Evolutionary conservation across 1,140 invertebrate genomes (phyloP).

Genomic region (Pygmarrhopalites habei): DNA sequence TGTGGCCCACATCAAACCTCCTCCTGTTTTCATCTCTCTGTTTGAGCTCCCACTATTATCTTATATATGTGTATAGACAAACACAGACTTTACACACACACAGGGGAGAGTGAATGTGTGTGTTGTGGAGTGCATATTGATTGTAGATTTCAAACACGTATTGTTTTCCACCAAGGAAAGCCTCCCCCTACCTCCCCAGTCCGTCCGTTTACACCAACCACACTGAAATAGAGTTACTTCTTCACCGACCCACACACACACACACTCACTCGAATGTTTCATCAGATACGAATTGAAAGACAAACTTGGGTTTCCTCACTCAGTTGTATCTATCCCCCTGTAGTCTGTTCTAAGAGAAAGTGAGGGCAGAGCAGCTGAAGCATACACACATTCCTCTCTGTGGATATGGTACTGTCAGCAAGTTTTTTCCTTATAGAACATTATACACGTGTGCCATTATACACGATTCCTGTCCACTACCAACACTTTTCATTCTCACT

Average conservation of each 20-base stretch:
- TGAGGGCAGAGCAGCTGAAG: too few relatives aligned
- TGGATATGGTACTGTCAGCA: slow-evolving; percentile 25
- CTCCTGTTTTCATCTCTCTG: not conserved
- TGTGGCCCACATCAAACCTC: not conserved
- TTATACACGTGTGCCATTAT: slow-evolving; percentile 25
- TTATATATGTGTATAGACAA: not conserved
- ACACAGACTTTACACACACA: not conserved
- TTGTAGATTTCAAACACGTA: slow-evolving; percentile 34
- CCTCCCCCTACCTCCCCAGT: slow-evolving; percentile 8
- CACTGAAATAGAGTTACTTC: slow-evolving; percentile 20
- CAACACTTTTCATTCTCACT: too few relatives aligned
- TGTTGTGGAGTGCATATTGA: slow-evolving; percentile 18
- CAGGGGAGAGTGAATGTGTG: not conserved
- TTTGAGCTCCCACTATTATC: not conserved
- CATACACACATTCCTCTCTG: not conserved
- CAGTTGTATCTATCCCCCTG: too few relatives aligned
- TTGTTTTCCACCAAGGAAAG: slow-evolving; percentile 24
- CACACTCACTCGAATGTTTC: slow-evolving; percentile 16
- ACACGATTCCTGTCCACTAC: too few relatives aligned
- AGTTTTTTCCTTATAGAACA: slow-evolving; percentile 20
- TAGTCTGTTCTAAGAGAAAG: too few relatives aligned
- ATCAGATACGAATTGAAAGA: slow-evolving; percentile 22
- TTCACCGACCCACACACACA: slow-evolving; percentile 1
- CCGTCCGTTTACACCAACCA: too few relatives aligned
- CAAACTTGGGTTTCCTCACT: slow-evolving; percentile 19